Conservation (phyloP, 2,797 vertebrate genomes). For the Neopelma chrysocephalum region DNA sequence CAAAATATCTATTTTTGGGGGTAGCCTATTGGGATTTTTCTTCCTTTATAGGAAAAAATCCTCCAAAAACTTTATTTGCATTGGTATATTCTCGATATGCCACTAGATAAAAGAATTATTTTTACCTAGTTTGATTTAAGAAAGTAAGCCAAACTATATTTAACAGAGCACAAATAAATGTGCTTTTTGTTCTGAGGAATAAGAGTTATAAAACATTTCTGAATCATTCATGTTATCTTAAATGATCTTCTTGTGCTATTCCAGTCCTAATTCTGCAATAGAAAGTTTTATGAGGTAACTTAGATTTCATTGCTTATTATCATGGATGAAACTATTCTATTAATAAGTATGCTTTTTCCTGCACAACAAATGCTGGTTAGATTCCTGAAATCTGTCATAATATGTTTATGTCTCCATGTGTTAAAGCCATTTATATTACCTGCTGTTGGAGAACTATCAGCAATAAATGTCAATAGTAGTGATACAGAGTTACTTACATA, state of each 20-base stretch:
- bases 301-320: not conserved
- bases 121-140: not conserved
- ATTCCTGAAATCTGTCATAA: not conserved
- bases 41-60: not conserved
- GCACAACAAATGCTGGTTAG: not conserved
- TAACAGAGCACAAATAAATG: not conserved
- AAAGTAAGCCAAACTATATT: not conserved
- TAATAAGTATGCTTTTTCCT: not conserved
- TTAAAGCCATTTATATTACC: not conserved
- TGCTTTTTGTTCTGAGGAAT: not conserved
- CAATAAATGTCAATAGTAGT: not conserved
- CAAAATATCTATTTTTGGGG: not conserved
- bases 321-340: not conserved
- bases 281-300: not conserved
- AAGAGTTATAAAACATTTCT: not conserved
- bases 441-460: not conserved
- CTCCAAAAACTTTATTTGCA: not conserved
- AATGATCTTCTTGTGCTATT: not conserved
- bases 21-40: not conserved
- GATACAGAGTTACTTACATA: not conserved
- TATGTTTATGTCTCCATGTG: not conserved
- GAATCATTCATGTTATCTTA: not conserved
- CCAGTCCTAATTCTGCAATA: not conserved
- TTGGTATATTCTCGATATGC: not conserved
- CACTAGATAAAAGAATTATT: not conserved